Base-by-base conservation (phyloP, 2,888 invertebrate genomes). In the Cataglyphis cursor region DNA sequence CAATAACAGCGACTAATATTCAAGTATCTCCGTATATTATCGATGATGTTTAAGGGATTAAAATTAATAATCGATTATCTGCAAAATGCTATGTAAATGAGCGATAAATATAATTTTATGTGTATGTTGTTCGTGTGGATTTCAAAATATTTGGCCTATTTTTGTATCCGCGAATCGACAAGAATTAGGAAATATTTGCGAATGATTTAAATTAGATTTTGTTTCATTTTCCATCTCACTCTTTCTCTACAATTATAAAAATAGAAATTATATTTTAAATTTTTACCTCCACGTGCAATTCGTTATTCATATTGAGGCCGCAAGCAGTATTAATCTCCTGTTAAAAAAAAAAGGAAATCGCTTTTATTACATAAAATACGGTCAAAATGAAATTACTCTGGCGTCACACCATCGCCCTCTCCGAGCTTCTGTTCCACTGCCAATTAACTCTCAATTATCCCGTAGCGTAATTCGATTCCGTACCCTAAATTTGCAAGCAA, bases 361-460 rank as follows among this genome's bases (percentile, higher is more conserved):
- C n/a, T 5, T 31, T 31, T 51, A 18, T 44, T 8, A n/a, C n/a
- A 51, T 31, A n/a, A 31, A 51, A 51, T 68, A 48, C 8, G 31
- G 28, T 51, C 8, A 31, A 5, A 28, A 31, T n/a, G 6, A 44
- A 80, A 44, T 70, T 70, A 18, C 21, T 41, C 24, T 8, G 8
- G 41, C 9, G 70, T 24, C 24, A 18, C 28, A 15, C 28, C 18
- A 8, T 72, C 18, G 18, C 9, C n/a, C 51, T 35, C 51, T 18
- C 18, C 31, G 70, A 15, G 31, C 44, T 59, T 35, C 59, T 73
- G 72, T 73, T 80, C 44, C 31, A 12, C n/a, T 59, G 57, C 73
- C 73, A 48, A 80, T 80, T 73, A 78, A 80, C 73, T 72, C 12
- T 18, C 41, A 80, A 80, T 80, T 59, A 78, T 59, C 57, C 41